Conservation (phyloP, 2,113 vertebrate genomes). For the Phaethon lepturus region DNA sequence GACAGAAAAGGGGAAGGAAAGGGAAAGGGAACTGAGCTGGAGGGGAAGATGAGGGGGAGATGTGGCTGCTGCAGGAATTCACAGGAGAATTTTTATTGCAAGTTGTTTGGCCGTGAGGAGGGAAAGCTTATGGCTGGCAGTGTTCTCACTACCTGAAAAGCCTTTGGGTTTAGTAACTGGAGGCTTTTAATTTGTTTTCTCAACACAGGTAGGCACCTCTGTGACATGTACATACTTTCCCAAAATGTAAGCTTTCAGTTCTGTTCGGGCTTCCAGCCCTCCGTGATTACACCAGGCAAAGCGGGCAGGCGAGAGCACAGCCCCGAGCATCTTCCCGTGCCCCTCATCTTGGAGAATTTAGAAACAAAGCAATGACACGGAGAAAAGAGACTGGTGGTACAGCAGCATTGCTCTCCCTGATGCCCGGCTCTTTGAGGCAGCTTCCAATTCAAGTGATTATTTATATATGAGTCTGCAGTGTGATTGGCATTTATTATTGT, state of each 20-base stretch:
- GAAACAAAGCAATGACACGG: background rate
- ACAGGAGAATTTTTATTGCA: background rate
- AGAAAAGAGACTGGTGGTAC: background rate
- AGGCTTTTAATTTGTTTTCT: background rate
- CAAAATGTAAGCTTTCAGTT: background rate
- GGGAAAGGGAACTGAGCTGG: background rate
- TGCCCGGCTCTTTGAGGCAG: background rate
- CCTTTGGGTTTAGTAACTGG: background rate
- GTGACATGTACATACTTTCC: background rate
- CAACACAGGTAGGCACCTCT: background rate
- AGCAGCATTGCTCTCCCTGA: background rate
- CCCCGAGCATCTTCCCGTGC: background rate
- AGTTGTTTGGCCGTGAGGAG: background rate
- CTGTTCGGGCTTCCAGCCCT: background rate
- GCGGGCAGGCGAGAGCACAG: background rate
- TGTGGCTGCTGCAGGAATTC: background rate
- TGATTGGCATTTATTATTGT: background rate
- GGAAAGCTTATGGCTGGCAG: background rate
- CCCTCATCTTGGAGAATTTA: background rate
- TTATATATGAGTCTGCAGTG: background rate
- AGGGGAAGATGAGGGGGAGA: background rate
- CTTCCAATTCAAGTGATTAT: background rate
- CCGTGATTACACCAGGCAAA: background rate
- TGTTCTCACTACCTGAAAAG: background rate
- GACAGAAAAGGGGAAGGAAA: background rate